These are phyloP conservation scores for Glossophaga mutica DNA, from an alignment of 2,797 vertebrate species.

Conservation along the genomic window DNA sequence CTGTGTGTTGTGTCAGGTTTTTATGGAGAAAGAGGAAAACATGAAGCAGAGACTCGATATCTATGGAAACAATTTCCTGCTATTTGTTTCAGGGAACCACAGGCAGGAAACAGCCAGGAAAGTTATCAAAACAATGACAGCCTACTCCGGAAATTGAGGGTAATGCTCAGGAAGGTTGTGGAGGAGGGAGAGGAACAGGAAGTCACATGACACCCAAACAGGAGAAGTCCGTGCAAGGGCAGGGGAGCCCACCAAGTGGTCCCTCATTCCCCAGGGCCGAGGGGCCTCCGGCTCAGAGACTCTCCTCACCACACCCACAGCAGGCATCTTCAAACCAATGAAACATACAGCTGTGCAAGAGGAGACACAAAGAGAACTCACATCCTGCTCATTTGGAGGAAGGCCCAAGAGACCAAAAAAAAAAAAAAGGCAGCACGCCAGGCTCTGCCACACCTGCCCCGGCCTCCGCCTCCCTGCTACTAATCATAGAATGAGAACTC, in stretches of 20 bases:
- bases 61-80: slow-evolving; percentile 24
- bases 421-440: not conserved
- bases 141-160: not conserved
- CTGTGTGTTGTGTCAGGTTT: not conserved
- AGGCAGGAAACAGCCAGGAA: slow-evolving; percentile 14
- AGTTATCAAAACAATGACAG: not conserved
- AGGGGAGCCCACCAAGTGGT: not conserved
- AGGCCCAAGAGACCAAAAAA: not conserved
- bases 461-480: not conserved
- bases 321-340: not conserved
- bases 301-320: not conserved
- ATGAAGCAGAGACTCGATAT: not conserved
- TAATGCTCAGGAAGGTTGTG: not conserved
- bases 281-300: not conserved
- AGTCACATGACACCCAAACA: not conserved
- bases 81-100: not conserved
- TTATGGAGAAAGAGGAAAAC: not conserved
- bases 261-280: not conserved
- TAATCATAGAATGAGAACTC: not conserved
- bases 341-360: not conserved
- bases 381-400: not conserved
- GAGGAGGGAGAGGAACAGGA: not conserved
- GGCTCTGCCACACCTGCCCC: not conserved
- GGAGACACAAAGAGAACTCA: not conserved
- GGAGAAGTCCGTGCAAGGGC: not conserved